Base-by-base conservation (phyloP, 2,888 invertebrate species). In the Salticus scenicus region DNA sequence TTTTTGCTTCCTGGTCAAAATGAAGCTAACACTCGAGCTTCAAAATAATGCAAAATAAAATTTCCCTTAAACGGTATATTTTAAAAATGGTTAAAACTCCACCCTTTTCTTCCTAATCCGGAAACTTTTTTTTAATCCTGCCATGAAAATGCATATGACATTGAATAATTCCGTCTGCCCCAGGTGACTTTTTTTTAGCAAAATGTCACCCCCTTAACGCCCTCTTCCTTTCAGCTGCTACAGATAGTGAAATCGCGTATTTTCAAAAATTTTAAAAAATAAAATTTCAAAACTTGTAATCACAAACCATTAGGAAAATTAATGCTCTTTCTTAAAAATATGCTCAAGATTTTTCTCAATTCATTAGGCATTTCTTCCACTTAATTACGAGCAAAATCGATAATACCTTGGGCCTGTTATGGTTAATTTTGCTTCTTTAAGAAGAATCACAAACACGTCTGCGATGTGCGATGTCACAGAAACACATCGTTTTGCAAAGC, bases 351-450 rank as follows among this genome's bases (percentile, higher is more conserved):
- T 57, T 57, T 57, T 57, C 57, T 2, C 57, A 57, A 24, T 57
- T 57, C 57, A 57, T 57, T 57, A 57, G 5, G 57, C 57, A 57
- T 57, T 57, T 57, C 57, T 57, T 57, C 57, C 57, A 24, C 57
- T 57, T 57, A 57, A 57, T 57, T 57, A 24, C 57, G 24, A 2
- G 57, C 57, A 20, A n/a, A n/a, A 57, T 57, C 57, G 2, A 57
- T 57, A 57, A 57, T 57, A 2, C 57, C 57, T 24, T 4, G 24
- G 57, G 57, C 57, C n/a, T 17, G 24, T 57, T n/a, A 24, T 24
- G 20, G 24, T 17, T 4, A 4, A 10, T 4, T 37, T 5, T 5
- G 24, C 24, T 57, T 57, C 57, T 57, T 57, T 14, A 10, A 17
- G 10, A 47, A 14, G 17, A 14, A 17, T 47, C 57, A 24, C 57